Conservation (phyloP, 1,140 invertebrate species). For the Caerostris extrusa region DNA sequence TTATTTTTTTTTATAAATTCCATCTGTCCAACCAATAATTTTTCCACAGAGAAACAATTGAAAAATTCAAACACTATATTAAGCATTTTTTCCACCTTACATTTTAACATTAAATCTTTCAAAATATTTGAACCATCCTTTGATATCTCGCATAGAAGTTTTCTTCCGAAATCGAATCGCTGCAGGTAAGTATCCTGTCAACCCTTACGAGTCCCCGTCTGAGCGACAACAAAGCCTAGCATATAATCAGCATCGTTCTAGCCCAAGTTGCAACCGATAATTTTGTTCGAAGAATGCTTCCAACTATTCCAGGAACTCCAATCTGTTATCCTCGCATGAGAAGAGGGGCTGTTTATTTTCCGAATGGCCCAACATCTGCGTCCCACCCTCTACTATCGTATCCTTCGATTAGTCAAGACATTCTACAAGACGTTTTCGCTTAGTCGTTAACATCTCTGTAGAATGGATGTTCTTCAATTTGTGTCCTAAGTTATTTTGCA, state of each 20-base stretch:
- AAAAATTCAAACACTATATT: too few relatives aligned
- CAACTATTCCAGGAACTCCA: constrained; percentile 24
- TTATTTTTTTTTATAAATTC: too few relatives aligned
- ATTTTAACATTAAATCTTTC: too few relatives aligned
- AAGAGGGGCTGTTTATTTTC: constrained; percentile 1
- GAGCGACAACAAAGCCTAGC: background rate
- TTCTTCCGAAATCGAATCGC: too few relatives aligned
- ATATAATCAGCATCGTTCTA: background rate
- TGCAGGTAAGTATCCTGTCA: background rate
- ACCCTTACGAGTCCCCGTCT: background rate
- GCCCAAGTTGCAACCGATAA: background rate
- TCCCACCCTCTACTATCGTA: background rate
- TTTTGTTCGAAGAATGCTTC: constrained; percentile 25
- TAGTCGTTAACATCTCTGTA: too few relatives aligned
- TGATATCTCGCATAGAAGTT: too few relatives aligned
- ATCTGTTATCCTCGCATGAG: background rate
- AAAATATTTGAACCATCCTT: too few relatives aligned
- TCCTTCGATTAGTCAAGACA: background rate
- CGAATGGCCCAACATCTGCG: background rate
- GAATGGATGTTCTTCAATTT: too few relatives aligned
- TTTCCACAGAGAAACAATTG: too few relatives aligned
- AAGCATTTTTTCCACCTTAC: too few relatives aligned
- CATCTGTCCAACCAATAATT: too few relatives aligned
- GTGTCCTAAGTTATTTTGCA: too few relatives aligned
- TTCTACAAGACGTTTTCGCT: background rate